These are phyloP conservation scores for Zaprionus tsacasi DNA, from an alignment of 1,140 invertebrate genomes.

Conservation along the genomic window DNA sequence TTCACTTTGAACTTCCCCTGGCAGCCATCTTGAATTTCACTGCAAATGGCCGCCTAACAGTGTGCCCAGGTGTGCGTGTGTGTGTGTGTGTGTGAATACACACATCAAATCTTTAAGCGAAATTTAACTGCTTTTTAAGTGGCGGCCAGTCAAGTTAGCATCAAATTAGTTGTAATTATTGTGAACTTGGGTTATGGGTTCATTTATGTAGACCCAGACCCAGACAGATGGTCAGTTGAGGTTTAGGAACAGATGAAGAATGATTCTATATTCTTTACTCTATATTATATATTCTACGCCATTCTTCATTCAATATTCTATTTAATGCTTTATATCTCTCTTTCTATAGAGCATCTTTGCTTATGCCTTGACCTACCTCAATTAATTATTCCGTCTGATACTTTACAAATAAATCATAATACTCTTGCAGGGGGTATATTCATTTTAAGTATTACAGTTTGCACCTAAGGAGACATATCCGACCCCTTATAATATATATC, in stretches of 20 bases:
- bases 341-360: neutral
- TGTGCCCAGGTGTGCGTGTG: neutral
- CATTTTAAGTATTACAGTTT: too few relatives aligned
- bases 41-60: neutral
- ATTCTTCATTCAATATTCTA: too few relatives aligned
- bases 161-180: slow-evolving; percentile 37
- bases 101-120: slow-evolving; percentile 38
- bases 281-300: too few relatives aligned
- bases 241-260: too few relatives aligned
- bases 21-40: neutral
- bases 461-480: too few relatives aligned
- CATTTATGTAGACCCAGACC: neutral
- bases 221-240: neutral
- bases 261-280: too few relatives aligned
- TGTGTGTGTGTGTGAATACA: slow-evolving; percentile 26
- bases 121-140: slow-evolving; percentile 56
- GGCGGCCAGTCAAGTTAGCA: slow-evolving; percentile 19
- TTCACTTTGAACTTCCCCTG: neutral
- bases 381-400: neutral
- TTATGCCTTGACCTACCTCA: neutral
- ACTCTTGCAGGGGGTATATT: too few relatives aligned
- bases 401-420: neutral
- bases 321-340: too few relatives aligned
- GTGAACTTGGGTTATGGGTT: neutral
- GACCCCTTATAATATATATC: too few relatives aligned